phyloP scores from a whole-genome alignment of 2,113 vertebrate genomes.

The Noctilio leporinus region DNA sequence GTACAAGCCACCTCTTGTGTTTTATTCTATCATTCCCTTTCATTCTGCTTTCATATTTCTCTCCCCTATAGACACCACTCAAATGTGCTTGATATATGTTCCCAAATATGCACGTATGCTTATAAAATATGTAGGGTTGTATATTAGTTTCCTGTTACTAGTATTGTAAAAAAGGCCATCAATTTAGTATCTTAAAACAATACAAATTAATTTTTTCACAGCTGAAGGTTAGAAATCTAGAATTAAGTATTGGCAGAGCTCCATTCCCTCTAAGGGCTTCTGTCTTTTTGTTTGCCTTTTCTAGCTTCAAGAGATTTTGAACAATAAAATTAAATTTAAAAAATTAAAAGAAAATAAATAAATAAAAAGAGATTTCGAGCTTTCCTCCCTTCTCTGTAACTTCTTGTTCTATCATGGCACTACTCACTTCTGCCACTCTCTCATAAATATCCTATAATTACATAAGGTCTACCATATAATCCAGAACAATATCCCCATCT shows the following conservation, averaged over 20 bases:
- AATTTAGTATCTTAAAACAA: neutral
- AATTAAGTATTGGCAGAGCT: neutral
- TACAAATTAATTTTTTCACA: neutral
- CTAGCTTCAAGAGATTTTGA: neutral
- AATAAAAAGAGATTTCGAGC: too few relatives aligned
- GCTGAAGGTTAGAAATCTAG: neutral
- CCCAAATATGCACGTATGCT: neutral
- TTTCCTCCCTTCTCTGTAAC: neutral
- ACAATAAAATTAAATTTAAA: too few relatives aligned
- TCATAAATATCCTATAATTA: neutral
- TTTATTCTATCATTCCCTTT: neutral
- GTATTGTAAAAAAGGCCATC: neutral
- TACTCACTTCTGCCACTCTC: neutral
- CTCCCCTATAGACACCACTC: neutral
- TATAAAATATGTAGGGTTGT: neutral
- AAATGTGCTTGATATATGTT: neutral
- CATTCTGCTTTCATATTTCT: neutral
- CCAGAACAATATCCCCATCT: neutral
- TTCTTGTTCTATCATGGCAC: neutral
- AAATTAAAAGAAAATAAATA: too few relatives aligned
- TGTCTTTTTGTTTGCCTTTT: neutral
- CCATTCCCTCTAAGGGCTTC: neutral
- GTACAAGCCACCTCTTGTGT: neutral
- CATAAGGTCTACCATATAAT: neutral
- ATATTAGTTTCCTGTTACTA: neutral